Conservation (phyloP, 2,888 invertebrate genomes). For the Allacma fusca region DNA sequence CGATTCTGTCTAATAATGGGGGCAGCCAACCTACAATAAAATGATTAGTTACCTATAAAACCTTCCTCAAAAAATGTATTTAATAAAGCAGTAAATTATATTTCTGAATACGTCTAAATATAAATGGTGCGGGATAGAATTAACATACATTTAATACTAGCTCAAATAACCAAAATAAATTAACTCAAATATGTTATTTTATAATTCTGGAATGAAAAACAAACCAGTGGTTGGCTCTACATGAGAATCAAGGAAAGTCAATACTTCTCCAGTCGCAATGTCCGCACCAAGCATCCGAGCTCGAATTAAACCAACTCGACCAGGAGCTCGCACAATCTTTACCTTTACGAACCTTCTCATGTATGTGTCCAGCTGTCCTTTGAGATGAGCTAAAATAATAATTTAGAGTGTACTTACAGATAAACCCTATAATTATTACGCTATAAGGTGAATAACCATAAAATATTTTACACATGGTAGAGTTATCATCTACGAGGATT, state of each 20-base stretch:
- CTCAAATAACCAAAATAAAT: no score
- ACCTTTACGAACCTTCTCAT: slow-evolving; percentile 88
- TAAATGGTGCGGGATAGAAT: slow-evolving; percentile 68
- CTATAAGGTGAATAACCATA: no score
- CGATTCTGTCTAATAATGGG: slow-evolving; percentile 66
- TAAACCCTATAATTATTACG: background rate
- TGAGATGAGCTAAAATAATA: slow-evolving; percentile 53
- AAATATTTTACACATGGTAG: slow-evolving; percentile 84
- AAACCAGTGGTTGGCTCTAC: slow-evolving; percentile 73
- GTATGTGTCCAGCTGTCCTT: slow-evolving; percentile 87
- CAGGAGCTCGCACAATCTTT: slow-evolving; percentile 85
- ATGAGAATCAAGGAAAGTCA: slow-evolving; percentile 98
- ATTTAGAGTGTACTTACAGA: background rate
- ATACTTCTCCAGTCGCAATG: slow-evolving; percentile 82
- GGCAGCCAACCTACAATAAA: slow-evolving; percentile 67
- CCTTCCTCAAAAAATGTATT: no score
- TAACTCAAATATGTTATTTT: slow-evolving; percentile 89
- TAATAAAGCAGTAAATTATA: background rate
- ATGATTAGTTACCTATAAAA: background rate
- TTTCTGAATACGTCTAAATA: background rate
- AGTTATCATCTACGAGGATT: slow-evolving; percentile 95
- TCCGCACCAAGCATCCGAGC: slow-evolving; percentile 90
- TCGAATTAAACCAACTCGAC: slow-evolving; percentile 93
- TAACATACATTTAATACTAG: no score
- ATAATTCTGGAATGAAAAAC: background rate